These are phyloP conservation scores for Callorhinus ursinus DNA, from an alignment of 2,113 vertebrate species.

Conservation along the genomic window DNA sequence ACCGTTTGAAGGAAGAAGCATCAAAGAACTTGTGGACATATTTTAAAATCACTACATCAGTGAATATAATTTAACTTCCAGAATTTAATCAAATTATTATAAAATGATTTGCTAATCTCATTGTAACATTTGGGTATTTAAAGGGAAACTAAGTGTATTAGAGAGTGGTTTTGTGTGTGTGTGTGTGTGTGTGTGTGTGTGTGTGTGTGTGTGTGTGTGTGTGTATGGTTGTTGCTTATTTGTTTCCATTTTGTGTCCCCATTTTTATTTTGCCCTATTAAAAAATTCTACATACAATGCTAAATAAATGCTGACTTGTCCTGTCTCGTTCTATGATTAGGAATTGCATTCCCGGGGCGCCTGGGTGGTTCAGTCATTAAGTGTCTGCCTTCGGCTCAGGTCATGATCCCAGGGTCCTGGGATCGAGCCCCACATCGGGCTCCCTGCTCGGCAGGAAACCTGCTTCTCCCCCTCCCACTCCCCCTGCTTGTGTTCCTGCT, in stretches of 20 bases:
- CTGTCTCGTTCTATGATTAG: not conserved
- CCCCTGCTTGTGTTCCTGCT: too few relatives aligned
- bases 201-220: too few relatives aligned
- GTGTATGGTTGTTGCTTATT: not conserved
- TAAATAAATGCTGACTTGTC: constrained; percentile 21
- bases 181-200: too few relatives aligned
- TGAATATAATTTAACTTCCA: not conserved
- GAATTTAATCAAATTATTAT: constrained; percentile 18
- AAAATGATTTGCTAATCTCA: constrained; percentile 33
- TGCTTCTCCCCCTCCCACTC: too few relatives aligned
- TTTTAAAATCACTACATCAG: not conserved
- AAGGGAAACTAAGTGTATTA: constrained; percentile 21
- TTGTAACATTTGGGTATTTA: constrained; percentile 9
- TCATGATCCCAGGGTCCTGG: too few relatives aligned
- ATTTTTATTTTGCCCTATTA: not conserved
- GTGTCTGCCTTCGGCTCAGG: too few relatives aligned
- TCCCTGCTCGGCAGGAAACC: too few relatives aligned
- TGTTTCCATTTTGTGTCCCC: not conserved
- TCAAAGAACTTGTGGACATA: not conserved
- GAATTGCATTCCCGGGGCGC: not conserved
- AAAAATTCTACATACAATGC: not conserved
- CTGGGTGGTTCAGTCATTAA: too few relatives aligned
- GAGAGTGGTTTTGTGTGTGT: not conserved
- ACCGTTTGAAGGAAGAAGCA: not conserved
- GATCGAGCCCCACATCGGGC: too few relatives aligned